phyloP scores from a whole-genome alignment of 2,113 vertebrate genomes.

The Ariopsis seemanni region DNA sequence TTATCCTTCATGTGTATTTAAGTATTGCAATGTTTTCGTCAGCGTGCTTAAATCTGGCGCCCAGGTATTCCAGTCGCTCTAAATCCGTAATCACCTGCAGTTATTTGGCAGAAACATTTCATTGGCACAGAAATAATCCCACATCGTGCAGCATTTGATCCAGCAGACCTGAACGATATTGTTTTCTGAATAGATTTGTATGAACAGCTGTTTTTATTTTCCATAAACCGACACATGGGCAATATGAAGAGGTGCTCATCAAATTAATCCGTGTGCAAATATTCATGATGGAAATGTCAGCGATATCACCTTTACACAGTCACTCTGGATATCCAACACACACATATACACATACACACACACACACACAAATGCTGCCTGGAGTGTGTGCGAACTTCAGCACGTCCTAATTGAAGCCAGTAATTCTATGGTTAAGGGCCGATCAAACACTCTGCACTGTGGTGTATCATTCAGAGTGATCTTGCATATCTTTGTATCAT shows the following conservation, averaged over 20 bases:
- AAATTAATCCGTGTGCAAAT: slow-evolving; percentile 43
- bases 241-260: slow-evolving; percentile 38
- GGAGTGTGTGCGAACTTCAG: background rate
- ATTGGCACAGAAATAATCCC: slow-evolving; percentile 24
- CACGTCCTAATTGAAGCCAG: slow-evolving; percentile 20
- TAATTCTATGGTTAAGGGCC: slow-evolving; percentile 36
- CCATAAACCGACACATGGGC: slow-evolving; percentile 38
- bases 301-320: slow-evolving; percentile 6
- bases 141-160: slow-evolving; percentile 6
- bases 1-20: background rate
- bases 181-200: slow-evolving; percentile 43
- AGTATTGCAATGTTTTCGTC: background rate
- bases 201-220: slow-evolving; percentile 47
- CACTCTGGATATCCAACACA: background rate
- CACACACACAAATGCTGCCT: background rate
- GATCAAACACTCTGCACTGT: slow-evolving; percentile 2
- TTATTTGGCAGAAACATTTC: slow-evolving; percentile 35
- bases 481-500: slow-evolving; percentile 47
- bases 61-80: slow-evolving; percentile 1
- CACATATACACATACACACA: background rate
- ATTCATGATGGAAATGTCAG: slow-evolving; percentile 1
- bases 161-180: slow-evolving; percentile 12
- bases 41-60: background rate
- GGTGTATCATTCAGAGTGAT: slow-evolving; percentile 34
- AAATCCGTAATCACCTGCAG: slow-evolving; percentile 35